Evolutionary conservation across 2,113 vertebrate genomes (phyloP).

Genomic region (Cinclus mexicanus): DNA sequence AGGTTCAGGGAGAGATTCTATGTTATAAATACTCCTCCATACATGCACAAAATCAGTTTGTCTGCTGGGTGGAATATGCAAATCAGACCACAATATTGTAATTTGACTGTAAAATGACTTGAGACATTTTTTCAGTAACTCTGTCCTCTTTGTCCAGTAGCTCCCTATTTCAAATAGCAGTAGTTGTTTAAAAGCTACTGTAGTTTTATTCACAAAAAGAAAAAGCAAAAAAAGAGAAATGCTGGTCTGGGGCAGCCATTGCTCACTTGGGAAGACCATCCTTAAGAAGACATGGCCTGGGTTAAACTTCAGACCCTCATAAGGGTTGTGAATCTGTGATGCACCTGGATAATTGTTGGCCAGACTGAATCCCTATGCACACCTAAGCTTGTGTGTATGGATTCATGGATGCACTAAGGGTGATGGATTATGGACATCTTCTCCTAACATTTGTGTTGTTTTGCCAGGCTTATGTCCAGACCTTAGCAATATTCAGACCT

Average conservation of each 20-base stretch:
- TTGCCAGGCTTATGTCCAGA: not conserved
- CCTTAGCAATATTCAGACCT: not conserved
- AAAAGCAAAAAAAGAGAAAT: not conserved
- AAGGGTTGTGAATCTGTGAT: not conserved
- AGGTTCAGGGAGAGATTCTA: not conserved
- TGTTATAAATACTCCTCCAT: not conserved
- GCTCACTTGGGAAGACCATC: not conserved
- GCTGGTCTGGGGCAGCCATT: not conserved
- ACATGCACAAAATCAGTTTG: not conserved
- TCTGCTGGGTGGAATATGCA: not conserved
- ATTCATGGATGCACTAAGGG: not conserved
- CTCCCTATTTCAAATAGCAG: not conserved
- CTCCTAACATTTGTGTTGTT: not conserved
- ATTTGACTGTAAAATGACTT: not conserved
- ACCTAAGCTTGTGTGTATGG: rapidly evolving
- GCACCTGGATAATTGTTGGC: not conserved
- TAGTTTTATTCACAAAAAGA: not conserved
- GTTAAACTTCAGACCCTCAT: not conserved
- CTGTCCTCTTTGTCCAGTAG: not conserved
- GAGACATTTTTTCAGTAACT: not conserved
- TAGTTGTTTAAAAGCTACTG: not conserved
- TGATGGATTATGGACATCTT: not conserved
- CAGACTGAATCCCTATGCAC: not conserved
- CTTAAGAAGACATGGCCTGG: not conserved
- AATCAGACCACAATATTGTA: not conserved